Evolutionary conservation across 2,888 invertebrate species (phyloP).

Genomic region (Diarsia dahlii): DNA sequence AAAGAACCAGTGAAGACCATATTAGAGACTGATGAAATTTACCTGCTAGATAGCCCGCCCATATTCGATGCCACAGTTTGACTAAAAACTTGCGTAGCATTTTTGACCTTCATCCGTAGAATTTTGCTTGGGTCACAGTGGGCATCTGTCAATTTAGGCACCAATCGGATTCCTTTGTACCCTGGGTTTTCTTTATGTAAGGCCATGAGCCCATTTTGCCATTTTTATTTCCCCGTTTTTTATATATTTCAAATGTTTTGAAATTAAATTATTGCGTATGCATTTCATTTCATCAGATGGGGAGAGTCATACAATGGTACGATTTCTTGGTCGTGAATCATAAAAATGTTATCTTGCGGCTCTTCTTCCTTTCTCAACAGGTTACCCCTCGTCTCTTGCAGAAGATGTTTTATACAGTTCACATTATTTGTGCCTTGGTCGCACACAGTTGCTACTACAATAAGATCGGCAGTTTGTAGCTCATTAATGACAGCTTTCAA

Average conservation of each 20-base stretch:
- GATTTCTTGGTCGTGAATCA: not conserved
- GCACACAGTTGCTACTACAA: conserved; percentile 4
- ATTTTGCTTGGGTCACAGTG: conserved; percentile 5
- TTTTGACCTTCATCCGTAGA: not conserved
- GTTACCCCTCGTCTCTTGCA: not conserved
- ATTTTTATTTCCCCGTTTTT: not conserved
- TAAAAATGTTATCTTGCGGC: not conserved
- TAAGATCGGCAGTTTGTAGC: not conserved
- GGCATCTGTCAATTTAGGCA: not conserved
- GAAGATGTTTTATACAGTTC: not conserved
- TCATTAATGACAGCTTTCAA: not conserved
- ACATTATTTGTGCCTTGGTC: conserved; percentile 12
- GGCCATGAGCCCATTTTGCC: conserved; percentile 1
- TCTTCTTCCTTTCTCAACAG: conserved; percentile 4
- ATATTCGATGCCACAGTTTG: conserved; percentile 9
- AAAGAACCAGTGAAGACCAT: not conserved
- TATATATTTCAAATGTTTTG: not conserved
- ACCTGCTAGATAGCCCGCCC: conserved; percentile 1
- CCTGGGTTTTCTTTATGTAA: not conserved
- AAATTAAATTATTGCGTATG: not conserved
- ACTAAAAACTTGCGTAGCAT: conserved; percentile 1
- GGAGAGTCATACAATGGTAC: conserved; percentile 1
- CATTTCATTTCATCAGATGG: not conserved
- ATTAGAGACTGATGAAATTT: not conserved
- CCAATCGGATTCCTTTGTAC: conserved; percentile 11